These are phyloP conservation scores for Pterostichus madidus DNA, from an alignment of 2,888 invertebrate species.

Conservation along the genomic window DNA sequence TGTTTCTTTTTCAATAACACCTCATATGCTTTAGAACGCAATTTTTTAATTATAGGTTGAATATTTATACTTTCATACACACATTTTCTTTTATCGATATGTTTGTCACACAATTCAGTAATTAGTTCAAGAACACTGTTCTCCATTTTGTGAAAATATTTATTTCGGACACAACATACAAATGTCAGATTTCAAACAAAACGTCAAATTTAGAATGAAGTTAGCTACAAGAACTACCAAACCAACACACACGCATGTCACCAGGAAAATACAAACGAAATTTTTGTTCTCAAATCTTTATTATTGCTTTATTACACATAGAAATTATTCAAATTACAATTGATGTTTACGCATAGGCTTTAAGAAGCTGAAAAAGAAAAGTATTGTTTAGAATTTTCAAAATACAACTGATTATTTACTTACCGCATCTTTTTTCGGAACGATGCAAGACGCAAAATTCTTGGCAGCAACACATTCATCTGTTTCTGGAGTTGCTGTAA, in stretches of 20 bases:
- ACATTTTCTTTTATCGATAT: conserved; percentile 68
- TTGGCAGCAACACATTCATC: conserved; percentile 5
- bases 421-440: conserved; percentile 18
- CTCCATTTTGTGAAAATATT: conserved; percentile 51
- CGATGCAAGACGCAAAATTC: background rate
- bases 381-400: no score
- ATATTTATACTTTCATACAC: conserved; percentile 56
- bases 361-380: no score
- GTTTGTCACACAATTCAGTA: conserved; percentile 74
- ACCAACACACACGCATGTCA: no score
- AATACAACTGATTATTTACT: no score
- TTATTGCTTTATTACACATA: no score
- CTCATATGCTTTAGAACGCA: conserved; percentile 73
- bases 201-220: conserved; percentile 28
- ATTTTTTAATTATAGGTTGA: conserved; percentile 69
- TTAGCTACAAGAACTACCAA: background rate
- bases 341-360: no score
- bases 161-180: conserved; percentile 15
- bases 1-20: conserved; percentile 70
- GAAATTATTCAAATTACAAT: no score
- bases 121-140: conserved; percentile 72
- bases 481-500: background rate
- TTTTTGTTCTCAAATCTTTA: background rate
- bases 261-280: background rate
- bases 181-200: conserved; percentile 40